Conservation (phyloP, 2,113 vertebrate species). For the Myxocyprinus asiaticus region DNA sequence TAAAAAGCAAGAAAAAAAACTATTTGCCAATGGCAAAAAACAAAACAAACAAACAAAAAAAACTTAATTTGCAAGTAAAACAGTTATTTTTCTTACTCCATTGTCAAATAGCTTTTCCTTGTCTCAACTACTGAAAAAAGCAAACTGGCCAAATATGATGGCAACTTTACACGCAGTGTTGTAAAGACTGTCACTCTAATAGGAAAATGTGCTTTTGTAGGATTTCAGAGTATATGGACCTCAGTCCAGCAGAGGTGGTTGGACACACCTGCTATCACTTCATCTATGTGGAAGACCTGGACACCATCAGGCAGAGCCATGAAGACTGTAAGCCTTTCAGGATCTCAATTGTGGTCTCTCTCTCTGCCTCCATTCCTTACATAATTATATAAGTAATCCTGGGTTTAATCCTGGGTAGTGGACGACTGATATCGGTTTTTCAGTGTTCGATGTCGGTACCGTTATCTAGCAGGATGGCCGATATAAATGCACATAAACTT, state of each 20-base stretch:
- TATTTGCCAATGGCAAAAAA: no score
- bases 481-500: no score
- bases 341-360: neutral
- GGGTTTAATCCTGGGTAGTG: constrained; percentile 27
- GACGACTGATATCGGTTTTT: no score
- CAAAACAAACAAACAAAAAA: no score
- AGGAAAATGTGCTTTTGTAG: constrained; percentile 61
- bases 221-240: constrained; percentile 90
- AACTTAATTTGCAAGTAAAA: no score
- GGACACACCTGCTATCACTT: constrained; percentile 90
- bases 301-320: constrained; percentile 84
- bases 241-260: constrained; percentile 85
- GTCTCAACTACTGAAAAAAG: neutral
- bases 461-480: no score
- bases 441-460: no score
- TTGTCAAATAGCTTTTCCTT: no score
- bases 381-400: neutral
- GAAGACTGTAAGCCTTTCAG: constrained; percentile 80
- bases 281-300: constrained; percentile 85
- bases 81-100: no score
- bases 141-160: neutral
- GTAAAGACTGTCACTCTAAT: neutral
- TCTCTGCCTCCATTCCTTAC: no score
- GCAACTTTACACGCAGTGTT: neutral
- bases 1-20: no score